Percentiles rank a stretch among this genome's conserved stretches.
These are phyloP conservation scores for Pseudachorutes palmiensis DNA, from an alignment of 1,140 invertebrate genomes.

Conservation along the genomic window DNA sequence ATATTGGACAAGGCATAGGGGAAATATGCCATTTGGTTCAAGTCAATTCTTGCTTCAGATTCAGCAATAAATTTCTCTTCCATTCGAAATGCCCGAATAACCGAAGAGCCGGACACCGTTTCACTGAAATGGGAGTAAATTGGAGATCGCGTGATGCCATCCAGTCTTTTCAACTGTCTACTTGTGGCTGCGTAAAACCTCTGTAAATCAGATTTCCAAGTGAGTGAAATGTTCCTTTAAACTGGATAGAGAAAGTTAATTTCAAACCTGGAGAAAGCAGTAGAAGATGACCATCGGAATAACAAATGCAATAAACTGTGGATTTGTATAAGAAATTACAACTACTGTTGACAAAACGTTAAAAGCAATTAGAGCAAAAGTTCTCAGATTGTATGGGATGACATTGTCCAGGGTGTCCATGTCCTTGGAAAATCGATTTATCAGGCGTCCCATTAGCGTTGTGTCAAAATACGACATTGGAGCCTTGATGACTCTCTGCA, in stretches of 20 bases:
- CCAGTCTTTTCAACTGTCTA: constrained; percentile 85
- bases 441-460: constrained; percentile 68
- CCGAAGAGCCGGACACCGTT: constrained; percentile 57
- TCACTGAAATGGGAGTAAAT: constrained; percentile 98
- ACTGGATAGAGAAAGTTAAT: not conserved
- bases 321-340: not conserved
- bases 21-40: constrained; percentile 80
- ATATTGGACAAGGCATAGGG: constrained; percentile 74
- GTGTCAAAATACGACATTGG: constrained; percentile 76
- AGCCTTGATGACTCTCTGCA: constrained; percentile 53
- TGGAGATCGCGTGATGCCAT: constrained; percentile 90
- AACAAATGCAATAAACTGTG: constrained; percentile 67
- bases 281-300: constrained; percentile 82
- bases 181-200: constrained; percentile 88
- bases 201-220: constrained; percentile 39
- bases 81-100: constrained; percentile 68
- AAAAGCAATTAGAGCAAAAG: not conserved
- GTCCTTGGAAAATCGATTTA: constrained; percentile 2
- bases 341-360: not conserved
- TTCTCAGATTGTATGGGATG: not conserved
- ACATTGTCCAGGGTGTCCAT: not conserved
- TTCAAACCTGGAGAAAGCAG: constrained; percentile 60
- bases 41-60: constrained; percentile 72
- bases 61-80: constrained; percentile 69
- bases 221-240: not conserved